Conservation (phyloP, 2,113 vertebrate genomes). For the Rhinolophus sinicus region DNA sequence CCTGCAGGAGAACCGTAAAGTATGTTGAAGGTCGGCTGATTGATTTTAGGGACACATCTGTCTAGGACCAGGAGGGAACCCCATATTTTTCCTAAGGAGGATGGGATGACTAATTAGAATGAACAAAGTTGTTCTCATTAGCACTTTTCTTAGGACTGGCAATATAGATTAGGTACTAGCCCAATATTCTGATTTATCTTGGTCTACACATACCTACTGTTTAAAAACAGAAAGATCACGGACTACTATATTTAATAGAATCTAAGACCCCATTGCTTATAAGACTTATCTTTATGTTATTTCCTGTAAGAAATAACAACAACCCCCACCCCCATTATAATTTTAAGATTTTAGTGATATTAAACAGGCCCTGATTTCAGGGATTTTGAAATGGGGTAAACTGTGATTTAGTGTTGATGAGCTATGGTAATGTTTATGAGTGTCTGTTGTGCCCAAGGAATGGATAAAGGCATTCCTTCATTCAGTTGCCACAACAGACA, state of each 20-base stretch:
- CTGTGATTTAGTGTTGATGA: background rate
- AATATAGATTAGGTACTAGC: background rate
- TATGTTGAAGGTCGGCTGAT: background rate
- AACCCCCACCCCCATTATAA: background rate
- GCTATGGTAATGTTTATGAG: background rate
- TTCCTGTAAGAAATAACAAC: background rate
- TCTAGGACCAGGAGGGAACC: background rate
- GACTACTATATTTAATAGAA: background rate
- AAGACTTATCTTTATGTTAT: background rate
- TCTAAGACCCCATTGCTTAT: background rate
- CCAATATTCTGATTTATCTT: conserved; percentile 10
- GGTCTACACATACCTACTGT: background rate
- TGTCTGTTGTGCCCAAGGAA: background rate
- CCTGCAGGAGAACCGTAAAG: background rate
- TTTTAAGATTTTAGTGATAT: background rate
- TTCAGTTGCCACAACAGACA: background rate
- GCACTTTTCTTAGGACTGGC: background rate
- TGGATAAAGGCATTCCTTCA: background rate
- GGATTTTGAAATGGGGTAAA: background rate
- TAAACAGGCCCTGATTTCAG: background rate
- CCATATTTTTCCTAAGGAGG: background rate
- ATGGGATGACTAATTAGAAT: background rate
- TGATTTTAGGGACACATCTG: background rate
- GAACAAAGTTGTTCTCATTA: conserved; percentile 29
- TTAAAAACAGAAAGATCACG: background rate